These are phyloP conservation scores for Folsomia candida DNA, from an alignment of 2,888 invertebrate species.

Conservation along the genomic window DNA sequence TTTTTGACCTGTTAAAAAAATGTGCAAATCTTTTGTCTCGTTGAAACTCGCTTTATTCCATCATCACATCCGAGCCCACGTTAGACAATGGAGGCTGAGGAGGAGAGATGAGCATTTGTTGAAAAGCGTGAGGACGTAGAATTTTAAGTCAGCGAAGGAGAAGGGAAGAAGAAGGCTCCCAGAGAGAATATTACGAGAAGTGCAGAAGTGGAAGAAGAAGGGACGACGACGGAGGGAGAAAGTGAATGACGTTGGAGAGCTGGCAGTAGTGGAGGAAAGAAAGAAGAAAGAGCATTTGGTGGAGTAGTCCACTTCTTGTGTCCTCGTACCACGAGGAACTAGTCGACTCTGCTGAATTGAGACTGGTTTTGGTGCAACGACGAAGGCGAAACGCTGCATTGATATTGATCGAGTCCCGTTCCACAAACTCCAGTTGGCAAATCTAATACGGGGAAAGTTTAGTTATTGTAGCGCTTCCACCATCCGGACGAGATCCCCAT, in stretches of 20 bases:
- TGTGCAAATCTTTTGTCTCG: no score
- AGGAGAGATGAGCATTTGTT: not conserved
- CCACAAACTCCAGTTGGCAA: not conserved
- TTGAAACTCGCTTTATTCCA: no score
- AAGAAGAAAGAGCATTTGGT: not conserved
- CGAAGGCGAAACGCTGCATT: slow-evolving; percentile 51
- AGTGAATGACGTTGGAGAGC: not conserved
- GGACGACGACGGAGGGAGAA: not conserved
- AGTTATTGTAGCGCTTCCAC: not conserved
- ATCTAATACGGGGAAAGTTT: not conserved
- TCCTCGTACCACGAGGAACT: not conserved
- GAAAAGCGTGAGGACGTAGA: no score
- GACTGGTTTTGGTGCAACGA: slow-evolving; percentile 50
- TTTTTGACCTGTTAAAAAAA: no score
- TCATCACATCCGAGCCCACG: no score
- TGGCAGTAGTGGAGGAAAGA: not conserved
- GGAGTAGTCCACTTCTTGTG: slow-evolving; percentile 3
- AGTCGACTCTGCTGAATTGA: slow-evolving; percentile 21
- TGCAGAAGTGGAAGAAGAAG: not conserved
- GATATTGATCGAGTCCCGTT: slow-evolving; percentile 49
- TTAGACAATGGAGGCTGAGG: no score
- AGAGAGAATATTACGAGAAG: not conserved
- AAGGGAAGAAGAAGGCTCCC: no score
- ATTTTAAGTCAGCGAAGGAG: no score
- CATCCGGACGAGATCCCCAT: not conserved